Conservation (phyloP, 2,888 invertebrate species). For the Auanema freiburgensis region DNA sequence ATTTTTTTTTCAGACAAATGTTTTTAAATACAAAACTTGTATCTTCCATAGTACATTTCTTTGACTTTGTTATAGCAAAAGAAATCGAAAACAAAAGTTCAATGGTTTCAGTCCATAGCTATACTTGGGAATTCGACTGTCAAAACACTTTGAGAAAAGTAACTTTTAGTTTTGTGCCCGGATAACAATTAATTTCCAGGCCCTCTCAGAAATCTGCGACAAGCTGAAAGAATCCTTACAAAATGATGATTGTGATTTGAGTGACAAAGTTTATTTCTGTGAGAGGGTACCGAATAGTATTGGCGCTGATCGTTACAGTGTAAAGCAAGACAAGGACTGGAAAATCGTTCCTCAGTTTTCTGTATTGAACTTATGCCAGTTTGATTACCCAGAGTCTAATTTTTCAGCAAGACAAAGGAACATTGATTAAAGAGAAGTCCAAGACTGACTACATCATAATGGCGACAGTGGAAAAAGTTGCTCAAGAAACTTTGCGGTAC, state of each 20-base stretch:
- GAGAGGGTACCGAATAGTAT: background rate
- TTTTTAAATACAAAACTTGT: slow-evolving; percentile 6
- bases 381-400: too few relatives aligned
- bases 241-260: background rate
- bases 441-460: background rate
- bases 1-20: background rate
- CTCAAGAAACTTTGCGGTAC: slow-evolving; percentile 17
- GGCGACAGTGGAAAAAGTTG: slow-evolving; percentile 7
- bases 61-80: slow-evolving; percentile 26
- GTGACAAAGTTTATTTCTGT: background rate
- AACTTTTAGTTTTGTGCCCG: background rate
- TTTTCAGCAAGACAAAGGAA: too few relatives aligned
- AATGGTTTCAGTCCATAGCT: background rate
- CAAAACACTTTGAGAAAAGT: background rate
- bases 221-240: background rate
- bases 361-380: too few relatives aligned
- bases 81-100: slow-evolving; percentile 21
- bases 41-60: slow-evolving; percentile 18
- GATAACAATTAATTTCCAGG: background rate
- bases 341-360: too few relatives aligned
- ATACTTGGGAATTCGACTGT: slow-evolving; percentile 5
- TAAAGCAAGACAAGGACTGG: background rate
- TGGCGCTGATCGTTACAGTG: background rate
- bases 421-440: too few relatives aligned
- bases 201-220: background rate